Percentiles rank a stretch among this genome's conserved stretches.
Conservation (phyloP, 1,140 invertebrate species). For the Leptinotarsa defecta region DNA sequence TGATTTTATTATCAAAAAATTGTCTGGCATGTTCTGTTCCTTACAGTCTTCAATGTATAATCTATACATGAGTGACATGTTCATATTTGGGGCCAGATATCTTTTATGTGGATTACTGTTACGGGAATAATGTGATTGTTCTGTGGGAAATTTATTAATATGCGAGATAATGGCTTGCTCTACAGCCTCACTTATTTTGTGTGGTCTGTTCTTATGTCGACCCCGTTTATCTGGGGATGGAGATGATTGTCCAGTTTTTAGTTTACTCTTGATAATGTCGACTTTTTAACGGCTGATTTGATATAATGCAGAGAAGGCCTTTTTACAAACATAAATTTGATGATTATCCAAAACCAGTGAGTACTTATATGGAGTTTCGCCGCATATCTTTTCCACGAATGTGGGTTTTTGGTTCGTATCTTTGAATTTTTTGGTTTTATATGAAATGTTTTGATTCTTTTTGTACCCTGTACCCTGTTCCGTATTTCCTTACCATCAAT, state of each 20-base stretch:
- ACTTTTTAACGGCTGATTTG: conserved; percentile 32
- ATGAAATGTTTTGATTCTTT: too few relatives aligned
- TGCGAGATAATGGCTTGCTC: conserved; percentile 29
- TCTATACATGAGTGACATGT: conserved; percentile 28
- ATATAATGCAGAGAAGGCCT: conserved; percentile 30
- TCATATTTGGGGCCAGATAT: conserved; percentile 35
- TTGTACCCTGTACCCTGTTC: too few relatives aligned
- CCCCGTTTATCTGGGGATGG: conserved; percentile 25
- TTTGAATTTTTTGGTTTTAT: too few relatives aligned
- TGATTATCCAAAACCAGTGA: too few relatives aligned
- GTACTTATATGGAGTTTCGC: too few relatives aligned
- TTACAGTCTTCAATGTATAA: conserved; percentile 27
- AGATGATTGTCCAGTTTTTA: conserved; percentile 19
- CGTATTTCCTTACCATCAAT: too few relatives aligned
- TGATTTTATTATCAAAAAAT: conserved; percentile 27
- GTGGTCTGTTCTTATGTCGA: conserved; percentile 25
- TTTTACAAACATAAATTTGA: conserved; percentile 23
- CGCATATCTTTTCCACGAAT: too few relatives aligned
- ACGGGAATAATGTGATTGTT: conserved; percentile 40
- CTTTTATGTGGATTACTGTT: conserved; percentile 35
- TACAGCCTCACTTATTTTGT: conserved; percentile 33
- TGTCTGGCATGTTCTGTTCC: conserved; percentile 18
- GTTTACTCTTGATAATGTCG: conserved; percentile 22
- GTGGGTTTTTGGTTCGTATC: too few relatives aligned
- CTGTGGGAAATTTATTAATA: conserved; percentile 35